Evolutionary conservation across 2,888 invertebrate species (phyloP), one percentile per base, ranked within the genome.

Genomic region (Eurytoma californica): DNA sequence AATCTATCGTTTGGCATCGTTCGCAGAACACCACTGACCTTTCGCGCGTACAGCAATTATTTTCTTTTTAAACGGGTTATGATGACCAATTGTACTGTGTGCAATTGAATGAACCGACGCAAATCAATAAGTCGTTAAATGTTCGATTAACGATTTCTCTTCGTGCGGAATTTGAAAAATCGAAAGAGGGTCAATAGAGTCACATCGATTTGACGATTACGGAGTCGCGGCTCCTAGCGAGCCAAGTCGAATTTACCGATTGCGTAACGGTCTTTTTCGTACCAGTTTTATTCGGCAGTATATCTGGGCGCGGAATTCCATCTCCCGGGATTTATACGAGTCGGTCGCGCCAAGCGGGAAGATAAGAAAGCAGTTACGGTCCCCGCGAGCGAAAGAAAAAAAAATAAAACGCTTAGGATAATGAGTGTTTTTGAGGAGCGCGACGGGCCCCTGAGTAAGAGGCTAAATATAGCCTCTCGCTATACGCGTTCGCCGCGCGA

Each of bases 401-500:
- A 60, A 69, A 55, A 30, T 5, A n/a, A n/a, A 5, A 14, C 47
- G 16, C 24, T n/a, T 51, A 51, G 12, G 65, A 65, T 65, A 63
- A 72, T 53, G 63, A 72, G 61, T 9, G 63, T 55, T 65, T 55
- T 65, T 18, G 53, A 39, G 55, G 53, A 61, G 61, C n/a, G 9
- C 16, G 39, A 60, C 60, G 63, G 39, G 16, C 18, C 39, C 51
- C 66, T 68, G 73, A 68, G 18, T 61, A 78, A 78, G 68, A 55
- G 5, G 28, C 67, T 68, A 78, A 73, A 78, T 68, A 73, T 73
- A 73, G 73, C 61, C 18, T 7, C 5, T 7, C 5, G 39, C 39
- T 39, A 7, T 39, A 12, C 30, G 30, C 7, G 28, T 28, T 12
- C 18, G 39, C 49, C 60, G 55, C 20, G 60, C 72, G 47, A 68